Evolutionary conservation across 2,888 invertebrate species (phyloP), one percentile per base, ranked within the genome.

Genomic region (Phaedon cochleariae): DNA sequence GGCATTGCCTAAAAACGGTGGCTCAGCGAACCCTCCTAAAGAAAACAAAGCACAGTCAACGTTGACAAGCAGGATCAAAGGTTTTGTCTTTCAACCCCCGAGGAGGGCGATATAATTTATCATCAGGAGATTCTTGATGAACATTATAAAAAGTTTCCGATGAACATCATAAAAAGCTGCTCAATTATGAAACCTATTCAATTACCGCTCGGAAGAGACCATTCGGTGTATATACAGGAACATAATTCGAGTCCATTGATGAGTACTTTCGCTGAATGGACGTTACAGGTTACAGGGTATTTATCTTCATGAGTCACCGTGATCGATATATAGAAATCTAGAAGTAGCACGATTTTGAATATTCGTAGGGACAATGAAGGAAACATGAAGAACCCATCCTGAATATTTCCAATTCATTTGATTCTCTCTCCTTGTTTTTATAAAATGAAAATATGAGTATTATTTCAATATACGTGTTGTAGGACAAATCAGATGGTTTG

Each of bases 1-100:
- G 82, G 79, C 71, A 68, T 57, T 29, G 78, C 75, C 71, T 78
- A 69, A 73, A 74, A 74, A 73, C 69, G 71, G 69, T 77, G 73
- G 80, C 80, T 82, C 80, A 82, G 75, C 73, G 68, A 2, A 70
- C 69, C 71, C 70, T 68, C 59, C 68, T 70, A 72, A 75, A 78
- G 77, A 75, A 76, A 75, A 77, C 74, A 75, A 71, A 76, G 71
- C 68, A 57, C 41, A 57, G 55, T 64, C 64, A 55, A 45, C 62
- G 64, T 17, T 62, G 64, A 67, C 62, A 58, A 29, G 57, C 29
- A 17, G 48, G 59, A 57, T 57, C 57, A 57, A 46, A 57, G 57
- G 26, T 57, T 26, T 57, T 15, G 41, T 57, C 12, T n/a, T n/a
- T n/a, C 26, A 21, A 18, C 10, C 57, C 45, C 29, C 9, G 17